Evolutionary conservation across 2,797 vertebrate species (phyloP).

Genomic region (Petrocephalus schoutedeni): DNA sequence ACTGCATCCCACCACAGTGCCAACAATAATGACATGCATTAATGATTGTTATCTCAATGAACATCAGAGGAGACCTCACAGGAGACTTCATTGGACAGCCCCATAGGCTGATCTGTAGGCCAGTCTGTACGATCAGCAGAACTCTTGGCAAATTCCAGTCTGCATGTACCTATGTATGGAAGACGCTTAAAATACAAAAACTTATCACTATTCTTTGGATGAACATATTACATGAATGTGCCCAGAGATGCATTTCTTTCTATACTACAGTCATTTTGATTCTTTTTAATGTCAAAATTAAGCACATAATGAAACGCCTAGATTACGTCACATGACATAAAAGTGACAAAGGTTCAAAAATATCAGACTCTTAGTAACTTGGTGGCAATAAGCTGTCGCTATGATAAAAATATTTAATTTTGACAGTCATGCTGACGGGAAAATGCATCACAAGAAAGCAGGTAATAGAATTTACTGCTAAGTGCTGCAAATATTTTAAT

Average conservation of each 20-base stretch:
- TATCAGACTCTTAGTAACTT: conserved; percentile 20
- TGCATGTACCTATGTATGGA: background rate
- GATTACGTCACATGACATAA: conserved; percentile 26
- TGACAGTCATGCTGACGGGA: conserved; percentile 18
- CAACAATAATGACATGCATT: background rate
- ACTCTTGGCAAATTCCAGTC: background rate
- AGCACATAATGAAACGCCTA: background rate
- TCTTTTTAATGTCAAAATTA: background rate
- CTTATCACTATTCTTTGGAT: too few species aligned
- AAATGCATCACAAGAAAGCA: conserved; percentile 41
- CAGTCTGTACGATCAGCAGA: background rate
- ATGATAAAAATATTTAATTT: conserved; percentile 35
- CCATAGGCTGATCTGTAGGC: background rate
- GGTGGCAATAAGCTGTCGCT: conserved; percentile 32
- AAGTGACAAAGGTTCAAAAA: conserved; percentile 47
- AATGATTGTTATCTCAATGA: background rate
- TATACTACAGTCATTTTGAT: background rate
- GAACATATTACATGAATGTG: too few species aligned
- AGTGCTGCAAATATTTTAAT: background rate
- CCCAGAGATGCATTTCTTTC: too few species aligned
- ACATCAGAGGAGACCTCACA: background rate
- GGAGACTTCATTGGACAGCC: background rate
- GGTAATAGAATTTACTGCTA: conserved; percentile 13
- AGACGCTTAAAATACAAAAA: background rate
- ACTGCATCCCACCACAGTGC: background rate